Percentiles rank a stretch among this genome's conserved stretches.
These are phyloP conservation scores for Chrysotoxum bicinctum DNA, from an alignment of 2,888 invertebrate species.

Conservation along the genomic window DNA sequence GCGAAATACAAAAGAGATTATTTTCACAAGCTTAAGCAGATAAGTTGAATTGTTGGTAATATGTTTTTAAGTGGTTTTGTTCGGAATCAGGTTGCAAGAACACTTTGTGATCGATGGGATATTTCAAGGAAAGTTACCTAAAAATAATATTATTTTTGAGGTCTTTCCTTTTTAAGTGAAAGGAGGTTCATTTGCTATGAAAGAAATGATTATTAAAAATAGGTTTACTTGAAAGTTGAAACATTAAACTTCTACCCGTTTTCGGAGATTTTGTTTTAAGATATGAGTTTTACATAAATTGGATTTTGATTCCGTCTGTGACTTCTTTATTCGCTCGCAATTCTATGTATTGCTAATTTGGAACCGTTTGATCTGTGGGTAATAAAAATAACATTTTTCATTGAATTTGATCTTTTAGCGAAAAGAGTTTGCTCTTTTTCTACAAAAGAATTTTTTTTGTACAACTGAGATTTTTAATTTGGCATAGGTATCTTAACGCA, in stretches of 20 bases:
- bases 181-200: neutral
- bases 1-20: slow-evolving; percentile 19
- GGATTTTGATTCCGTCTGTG: too few relatives aligned
- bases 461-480: too few relatives aligned
- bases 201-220: neutral
- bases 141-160: neutral
- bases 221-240: neutral
- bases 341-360: too few relatives aligned
- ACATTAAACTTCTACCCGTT: neutral
- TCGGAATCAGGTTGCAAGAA: slow-evolving; percentile 1
- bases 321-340: too few relatives aligned
- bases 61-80: slow-evolving; percentile 14
- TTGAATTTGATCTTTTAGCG: too few relatives aligned
- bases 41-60: slow-evolving; percentile 5
- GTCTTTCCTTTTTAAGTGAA: neutral
- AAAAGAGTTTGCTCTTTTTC: too few relatives aligned
- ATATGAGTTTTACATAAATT: too few relatives aligned
- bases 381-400: too few relatives aligned
- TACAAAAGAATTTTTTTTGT: too few relatives aligned
- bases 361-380: too few relatives aligned
- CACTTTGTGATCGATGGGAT: neutral
- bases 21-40: slow-evolving; percentile 16
- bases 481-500: too few relatives aligned
- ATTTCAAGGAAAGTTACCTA: neutral
- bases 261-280: too few relatives aligned